A percentile compares a stretch with the other conserved stretches of the same genome.
Conservation (phyloP, 2,888 invertebrate species). For the Athrips mouffetella region DNA sequence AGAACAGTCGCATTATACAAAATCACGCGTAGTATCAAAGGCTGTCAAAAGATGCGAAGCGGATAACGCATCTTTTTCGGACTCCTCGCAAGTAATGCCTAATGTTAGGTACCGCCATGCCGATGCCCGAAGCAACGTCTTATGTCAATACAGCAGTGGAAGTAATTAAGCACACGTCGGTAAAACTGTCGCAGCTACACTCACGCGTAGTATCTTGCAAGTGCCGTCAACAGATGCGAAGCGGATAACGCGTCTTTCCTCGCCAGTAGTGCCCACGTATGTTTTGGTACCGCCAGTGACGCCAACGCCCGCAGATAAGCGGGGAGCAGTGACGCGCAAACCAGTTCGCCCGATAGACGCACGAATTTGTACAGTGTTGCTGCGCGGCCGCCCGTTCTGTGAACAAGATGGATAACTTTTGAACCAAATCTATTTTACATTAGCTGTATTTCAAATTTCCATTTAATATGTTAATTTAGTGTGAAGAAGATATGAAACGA, state of each 20-base stretch:
- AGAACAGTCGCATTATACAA: no score
- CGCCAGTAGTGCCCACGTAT: constrained; percentile 81
- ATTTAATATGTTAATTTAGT: no score
- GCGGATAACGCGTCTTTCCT: constrained; percentile 60
- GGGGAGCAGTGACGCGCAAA: constrained; percentile 90
- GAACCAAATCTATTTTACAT: not conserved
- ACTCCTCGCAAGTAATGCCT: no score
- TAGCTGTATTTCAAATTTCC: no score
- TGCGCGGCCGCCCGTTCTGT: constrained; percentile 76
- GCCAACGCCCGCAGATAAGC: constrained; percentile 92
- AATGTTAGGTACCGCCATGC: no score
- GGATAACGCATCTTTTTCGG: no score
- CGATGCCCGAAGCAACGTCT: no score
- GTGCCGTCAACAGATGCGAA: constrained; percentile 75
- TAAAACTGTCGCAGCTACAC: constrained; percentile 26
- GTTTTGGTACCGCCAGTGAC: constrained; percentile 85
- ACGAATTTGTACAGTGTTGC: constrained; percentile 94
- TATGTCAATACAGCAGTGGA: no score
- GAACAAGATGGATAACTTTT: not conserved
- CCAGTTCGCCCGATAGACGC: constrained; percentile 89
- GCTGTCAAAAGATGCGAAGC: no score
- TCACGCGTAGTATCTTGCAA: constrained; percentile 84
- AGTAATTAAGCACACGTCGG: no score
- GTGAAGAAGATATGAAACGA: no score
- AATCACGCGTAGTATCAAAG: no score